Percentiles rank a stretch among this genome's conserved stretches.
These are phyloP conservation scores for Dasyprocta punctata DNA, from an alignment of 2,113 vertebrate genomes.

Conservation along the genomic window DNA sequence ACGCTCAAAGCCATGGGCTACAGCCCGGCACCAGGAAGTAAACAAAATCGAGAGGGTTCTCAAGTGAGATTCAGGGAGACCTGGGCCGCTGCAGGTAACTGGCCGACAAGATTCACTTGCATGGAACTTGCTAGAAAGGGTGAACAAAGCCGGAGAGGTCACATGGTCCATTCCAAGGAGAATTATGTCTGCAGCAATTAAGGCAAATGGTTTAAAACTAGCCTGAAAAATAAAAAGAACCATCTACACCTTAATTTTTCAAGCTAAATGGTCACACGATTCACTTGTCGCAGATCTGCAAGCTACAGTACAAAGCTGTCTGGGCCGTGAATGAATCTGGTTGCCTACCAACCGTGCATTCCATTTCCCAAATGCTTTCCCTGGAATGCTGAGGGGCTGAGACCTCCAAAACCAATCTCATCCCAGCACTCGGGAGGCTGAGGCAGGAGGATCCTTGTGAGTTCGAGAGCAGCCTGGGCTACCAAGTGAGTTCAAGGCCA, in stretches of 20 bases:
- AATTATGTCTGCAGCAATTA: background rate
- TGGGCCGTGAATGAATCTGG: background rate
- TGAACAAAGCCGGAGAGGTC: background rate
- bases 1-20: too few species aligned
- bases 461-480: too few species aligned
- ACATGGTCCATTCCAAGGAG: background rate
- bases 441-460: too few species aligned
- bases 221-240: background rate
- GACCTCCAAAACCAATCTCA: background rate
- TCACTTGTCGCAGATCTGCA: background rate
- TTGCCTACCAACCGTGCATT: background rate
- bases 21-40: background rate
- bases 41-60: too few species aligned
- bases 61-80: background rate
- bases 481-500: too few species aligned
- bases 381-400: slow-evolving; percentile 59
- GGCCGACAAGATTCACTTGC: background rate
- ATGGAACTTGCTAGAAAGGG: background rate
- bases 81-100: background rate
- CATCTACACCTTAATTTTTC: background rate
- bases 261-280: background rate
- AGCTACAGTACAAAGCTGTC: background rate
- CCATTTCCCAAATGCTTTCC: slow-evolving; percentile 61
- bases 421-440: too few species aligned
- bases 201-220: background rate